These are phyloP conservation scores for Dryobota labecula DNA, from an alignment of 2,888 invertebrate genomes.

Conservation along the genomic window DNA sequence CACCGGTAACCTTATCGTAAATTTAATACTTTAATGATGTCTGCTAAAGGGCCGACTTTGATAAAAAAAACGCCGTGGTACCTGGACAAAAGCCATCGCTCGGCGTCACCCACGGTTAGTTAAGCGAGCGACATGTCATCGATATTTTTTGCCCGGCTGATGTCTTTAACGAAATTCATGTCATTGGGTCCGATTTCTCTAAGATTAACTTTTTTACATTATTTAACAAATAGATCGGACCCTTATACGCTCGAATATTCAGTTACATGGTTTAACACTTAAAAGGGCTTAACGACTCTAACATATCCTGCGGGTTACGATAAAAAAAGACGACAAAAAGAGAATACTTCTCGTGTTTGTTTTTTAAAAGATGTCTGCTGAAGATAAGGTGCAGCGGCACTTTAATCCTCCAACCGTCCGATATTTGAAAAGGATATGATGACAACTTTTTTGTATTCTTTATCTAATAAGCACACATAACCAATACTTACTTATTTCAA, in stretches of 20 bases:
- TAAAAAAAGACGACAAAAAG: conserved; percentile 89
- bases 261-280: conserved; percentile 91
- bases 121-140: conserved; percentile 85
- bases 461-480: conserved; percentile 88
- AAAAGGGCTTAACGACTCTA: conserved; percentile 91
- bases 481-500: conserved; percentile 78
- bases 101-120: conserved; percentile 82
- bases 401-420: conserved; percentile 89
- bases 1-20: conserved; percentile 82
- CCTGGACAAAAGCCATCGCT: conserved; percentile 79
- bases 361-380: conserved; percentile 90
- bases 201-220: conserved; percentile 89
- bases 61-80: conserved; percentile 80
- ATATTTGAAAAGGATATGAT: conserved; percentile 91
- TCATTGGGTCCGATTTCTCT: conserved; percentile 89
- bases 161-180: conserved; percentile 90
- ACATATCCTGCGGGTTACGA: conserved; percentile 91
- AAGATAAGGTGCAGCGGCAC: conserved; percentile 89
- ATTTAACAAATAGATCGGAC: conserved; percentile 90
- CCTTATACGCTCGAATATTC: conserved; percentile 90
- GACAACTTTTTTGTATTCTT: conserved; percentile 88
- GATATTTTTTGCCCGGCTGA: conserved; percentile 87
- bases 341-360: conserved; percentile 89
- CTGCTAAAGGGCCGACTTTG: conserved; percentile 79
- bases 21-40: conserved; percentile 88